Percentiles rank a stretch among this genome's conserved stretches.
phyloP scores from a whole-genome alignment of 2,797 vertebrate genomes.

The Sebastes oblongus region DNA sequence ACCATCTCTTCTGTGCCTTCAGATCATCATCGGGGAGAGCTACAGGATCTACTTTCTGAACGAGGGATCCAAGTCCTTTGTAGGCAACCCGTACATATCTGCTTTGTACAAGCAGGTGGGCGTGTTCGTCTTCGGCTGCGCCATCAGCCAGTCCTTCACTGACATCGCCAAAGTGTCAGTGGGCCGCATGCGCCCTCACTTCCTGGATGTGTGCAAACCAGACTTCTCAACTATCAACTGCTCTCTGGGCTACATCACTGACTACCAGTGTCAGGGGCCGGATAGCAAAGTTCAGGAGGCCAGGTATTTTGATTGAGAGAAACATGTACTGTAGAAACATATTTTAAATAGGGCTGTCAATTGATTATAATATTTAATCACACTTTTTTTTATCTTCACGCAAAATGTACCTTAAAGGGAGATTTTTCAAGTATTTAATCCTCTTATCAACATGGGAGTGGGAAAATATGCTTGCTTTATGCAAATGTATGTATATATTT shows the following conservation, averaged over 20 bases:
- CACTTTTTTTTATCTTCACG: too few species aligned
- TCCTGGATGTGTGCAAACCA: slow-evolving; percentile 90
- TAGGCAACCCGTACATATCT: slow-evolving; percentile 92
- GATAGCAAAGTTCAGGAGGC: slow-evolving; percentile 92
- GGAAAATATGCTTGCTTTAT: too few species aligned
- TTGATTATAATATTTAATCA: too few species aligned
- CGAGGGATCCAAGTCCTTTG: slow-evolving; percentile 90
- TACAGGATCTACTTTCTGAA: slow-evolving; percentile 95
- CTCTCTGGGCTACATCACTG: slow-evolving; percentile 91
- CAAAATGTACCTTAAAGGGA: too few species aligned
- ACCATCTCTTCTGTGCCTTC: slow-evolving; percentile 1
- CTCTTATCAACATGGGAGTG: too few species aligned
- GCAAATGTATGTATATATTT: too few species aligned
- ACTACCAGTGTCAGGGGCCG: slow-evolving; percentile 89
- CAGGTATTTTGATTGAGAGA: slow-evolving; percentile 80
- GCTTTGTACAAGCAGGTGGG: slow-evolving; percentile 97
- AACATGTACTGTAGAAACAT: too few species aligned
- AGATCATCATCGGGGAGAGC: slow-evolving; percentile 96
- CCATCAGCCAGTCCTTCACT: slow-evolving; percentile 97
- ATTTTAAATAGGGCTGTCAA: too few species aligned
- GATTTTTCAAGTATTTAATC: too few species aligned
- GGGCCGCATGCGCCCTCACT: slow-evolving; percentile 94
- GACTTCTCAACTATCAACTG: slow-evolving; percentile 92
- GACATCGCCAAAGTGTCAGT: slow-evolving; percentile 98
- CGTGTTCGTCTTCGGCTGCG: slow-evolving; percentile 94